Evolutionary conservation across 2,113 vertebrate genomes (phyloP).

Genomic region (Scalopus aquaticus): DNA sequence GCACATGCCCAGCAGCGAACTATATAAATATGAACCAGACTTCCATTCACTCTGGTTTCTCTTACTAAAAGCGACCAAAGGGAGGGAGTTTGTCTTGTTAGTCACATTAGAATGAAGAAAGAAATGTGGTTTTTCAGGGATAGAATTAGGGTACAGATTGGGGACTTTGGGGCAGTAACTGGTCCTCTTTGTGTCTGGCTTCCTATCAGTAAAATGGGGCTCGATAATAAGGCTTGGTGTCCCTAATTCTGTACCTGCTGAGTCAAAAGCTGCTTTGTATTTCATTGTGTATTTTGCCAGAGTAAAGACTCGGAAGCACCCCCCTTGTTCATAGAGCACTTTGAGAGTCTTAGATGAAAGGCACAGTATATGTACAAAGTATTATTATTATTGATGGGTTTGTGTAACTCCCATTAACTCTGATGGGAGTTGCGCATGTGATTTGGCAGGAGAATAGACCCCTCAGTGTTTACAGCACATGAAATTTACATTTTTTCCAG

Average conservation of each 20-base stretch:
- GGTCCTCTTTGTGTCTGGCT: conserved; percentile 67
- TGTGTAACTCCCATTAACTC: conserved; percentile 87
- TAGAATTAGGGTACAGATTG: conserved; percentile 66
- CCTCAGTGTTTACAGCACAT: conserved; percentile 87
- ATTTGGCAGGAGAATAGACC: conserved; percentile 87
- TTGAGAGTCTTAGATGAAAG: conserved; percentile 76
- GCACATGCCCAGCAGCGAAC: conserved; percentile 79
- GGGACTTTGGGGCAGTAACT: conserved; percentile 50
- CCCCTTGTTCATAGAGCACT: conserved; percentile 73
- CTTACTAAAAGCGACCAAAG: conserved; percentile 82
- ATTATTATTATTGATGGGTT: conserved; percentile 86
- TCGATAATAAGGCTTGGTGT: conserved; percentile 83
- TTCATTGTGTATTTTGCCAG: conserved; percentile 71
- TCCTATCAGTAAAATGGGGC: conserved; percentile 69
- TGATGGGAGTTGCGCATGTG: conserved; percentile 86
- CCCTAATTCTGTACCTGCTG: conserved; percentile 74
- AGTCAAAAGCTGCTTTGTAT: conserved; percentile 77
- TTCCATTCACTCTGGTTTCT: conserved; percentile 83
- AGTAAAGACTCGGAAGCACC: conserved; percentile 63
- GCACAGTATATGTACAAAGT: conserved; percentile 79
- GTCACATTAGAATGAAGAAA: conserved; percentile 76
- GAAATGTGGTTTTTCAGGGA: conserved; percentile 67
- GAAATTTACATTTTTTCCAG: conserved; percentile 89
- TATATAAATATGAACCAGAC: conserved; percentile 81
- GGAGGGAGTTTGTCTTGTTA: conserved; percentile 81